Base-by-base conservation (phyloP, 2,797 vertebrate species). In the Cichlasoma orientale region DNA sequence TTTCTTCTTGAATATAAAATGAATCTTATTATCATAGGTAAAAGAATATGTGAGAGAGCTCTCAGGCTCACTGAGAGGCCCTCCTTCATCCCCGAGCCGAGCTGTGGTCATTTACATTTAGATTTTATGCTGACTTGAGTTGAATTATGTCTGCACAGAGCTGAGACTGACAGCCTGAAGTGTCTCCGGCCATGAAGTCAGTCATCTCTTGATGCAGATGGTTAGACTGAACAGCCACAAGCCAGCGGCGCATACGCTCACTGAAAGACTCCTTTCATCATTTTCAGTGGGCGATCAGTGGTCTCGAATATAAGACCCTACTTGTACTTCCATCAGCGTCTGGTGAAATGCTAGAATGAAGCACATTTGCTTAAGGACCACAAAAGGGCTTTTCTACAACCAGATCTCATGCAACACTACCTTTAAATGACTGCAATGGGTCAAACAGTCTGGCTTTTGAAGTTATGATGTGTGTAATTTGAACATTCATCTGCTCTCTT, bases 51-150 rank as follows among this genome's bases (percentile, higher is more conserved):
- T 63, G 70, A 89, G 79, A 80, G 86, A 27, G 14, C 84, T 19
- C 66, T 86, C 76, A 56, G 52, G 63, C 36, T 7, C 1, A 1
- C 10, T 83, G 73, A 92, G 89, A 88, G 83, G 74, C 86, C 86
- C 87, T 82, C 79, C 21, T 84, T 68, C 13, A 18, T 73, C 75
- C 74, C 23, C 0, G 13, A 77, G 78, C 70, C 58, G 70, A 80
- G 83, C 78, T 21, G 31, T 19, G 13, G 38, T 83, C 85, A 93
- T 92, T 93, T 92, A 72, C 91, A 92, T 92, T 89, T 92, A 66
- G 84, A 93, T 92, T 90, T 86, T 75, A 72, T 69, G 61, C 68
- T 68, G 66, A 76, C 72, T 80, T 61, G 71, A 87, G 83, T 36
- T 81, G 69, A 78, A 80, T 66, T 79, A 61, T 58, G 71, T 83